Evolutionary conservation across 2,888 invertebrate species (phyloP).

Genomic region (Eilema sororculum): DNA sequence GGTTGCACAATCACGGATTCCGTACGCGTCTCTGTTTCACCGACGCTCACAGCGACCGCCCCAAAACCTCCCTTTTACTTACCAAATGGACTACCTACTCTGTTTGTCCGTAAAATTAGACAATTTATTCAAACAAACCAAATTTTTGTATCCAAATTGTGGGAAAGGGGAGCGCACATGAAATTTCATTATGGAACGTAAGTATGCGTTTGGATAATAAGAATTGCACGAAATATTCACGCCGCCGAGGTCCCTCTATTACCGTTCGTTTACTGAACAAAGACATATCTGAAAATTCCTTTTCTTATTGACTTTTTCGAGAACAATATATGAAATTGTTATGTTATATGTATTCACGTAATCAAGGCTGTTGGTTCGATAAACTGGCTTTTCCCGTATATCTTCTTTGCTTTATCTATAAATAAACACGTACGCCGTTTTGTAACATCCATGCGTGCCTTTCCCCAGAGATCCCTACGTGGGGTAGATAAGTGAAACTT

Average conservation of each 20-base stretch:
- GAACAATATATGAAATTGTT: constrained; percentile 46
- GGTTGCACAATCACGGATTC: constrained; percentile 81
- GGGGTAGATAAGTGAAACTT: constrained; percentile 42
- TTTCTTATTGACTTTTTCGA: constrained; percentile 36
- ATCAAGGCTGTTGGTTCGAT: constrained; percentile 38
- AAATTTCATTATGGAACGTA: constrained; percentile 50
- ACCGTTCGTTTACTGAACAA: constrained; percentile 54
- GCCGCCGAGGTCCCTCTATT: constrained; percentile 45
- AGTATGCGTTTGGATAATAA: constrained; percentile 55
- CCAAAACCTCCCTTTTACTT: constrained; percentile 67
- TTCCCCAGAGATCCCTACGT: constrained; percentile 37
- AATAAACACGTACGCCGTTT: constrained; percentile 37
- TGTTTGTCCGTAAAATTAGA: constrained; percentile 50
- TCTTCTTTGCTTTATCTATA: constrained; percentile 40
- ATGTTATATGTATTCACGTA: constrained; percentile 37
- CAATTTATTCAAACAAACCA: constrained; percentile 43
- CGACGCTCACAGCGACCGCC: constrained; percentile 57
- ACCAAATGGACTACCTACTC: constrained; percentile 62
- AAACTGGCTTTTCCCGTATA: constrained; percentile 30
- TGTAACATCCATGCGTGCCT: constrained; percentile 31
- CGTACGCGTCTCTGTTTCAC: constrained; percentile 73
- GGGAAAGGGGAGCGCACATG: constrained; percentile 25
- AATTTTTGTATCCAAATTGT: constrained; percentile 22
- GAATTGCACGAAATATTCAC: constrained; percentile 44
- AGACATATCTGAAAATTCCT: constrained; percentile 51